Percentiles rank a stretch among this genome's conserved stretches.
phyloP scores from a whole-genome alignment of 2,888 invertebrate genomes.

The Tridacna gigas region DNA sequence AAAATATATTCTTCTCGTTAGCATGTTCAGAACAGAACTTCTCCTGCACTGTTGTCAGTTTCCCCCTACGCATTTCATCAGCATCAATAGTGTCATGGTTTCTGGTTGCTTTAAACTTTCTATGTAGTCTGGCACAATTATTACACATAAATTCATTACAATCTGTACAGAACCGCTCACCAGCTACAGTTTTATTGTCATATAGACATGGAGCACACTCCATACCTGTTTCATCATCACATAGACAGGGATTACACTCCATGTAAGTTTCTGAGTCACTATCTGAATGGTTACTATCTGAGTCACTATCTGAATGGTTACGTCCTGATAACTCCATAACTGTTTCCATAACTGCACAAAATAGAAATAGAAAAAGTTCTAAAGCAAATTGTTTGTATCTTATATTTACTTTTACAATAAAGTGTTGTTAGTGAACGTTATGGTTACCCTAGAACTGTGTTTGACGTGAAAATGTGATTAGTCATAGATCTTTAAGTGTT shows the following conservation, averaged over 20 bases:
- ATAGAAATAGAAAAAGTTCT: neutral
- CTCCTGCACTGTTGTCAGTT: neutral
- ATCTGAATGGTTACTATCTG: too few relatives aligned
- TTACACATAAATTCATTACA: constrained; percentile 25
- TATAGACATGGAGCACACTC: neutral
- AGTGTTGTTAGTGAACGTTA: too few relatives aligned
- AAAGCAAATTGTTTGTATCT: too few relatives aligned
- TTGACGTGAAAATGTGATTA: too few relatives aligned
- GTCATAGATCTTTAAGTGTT: too few relatives aligned
- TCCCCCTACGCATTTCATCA: neutral
- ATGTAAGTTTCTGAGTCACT: too few relatives aligned
- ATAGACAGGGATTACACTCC: too few relatives aligned
- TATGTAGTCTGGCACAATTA: neutral
- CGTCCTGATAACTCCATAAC: neutral
- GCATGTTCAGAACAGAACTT: neutral
- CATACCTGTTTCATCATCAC: neutral
- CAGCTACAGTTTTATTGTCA: neutral
- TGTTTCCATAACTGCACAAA: neutral
- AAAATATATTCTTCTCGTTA: neutral
- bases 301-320: neutral
- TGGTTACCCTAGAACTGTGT: too few relatives aligned
- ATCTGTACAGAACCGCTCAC: neutral
- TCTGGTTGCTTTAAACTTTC: neutral
- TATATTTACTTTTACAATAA: too few relatives aligned
- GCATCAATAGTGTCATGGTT: neutral